Percentiles rank a stretch among this genome's conserved stretches.
These are phyloP conservation scores for Varroa destructor DNA, from an alignment of 1,140 invertebrate species.

Conservation along the genomic window DNA sequence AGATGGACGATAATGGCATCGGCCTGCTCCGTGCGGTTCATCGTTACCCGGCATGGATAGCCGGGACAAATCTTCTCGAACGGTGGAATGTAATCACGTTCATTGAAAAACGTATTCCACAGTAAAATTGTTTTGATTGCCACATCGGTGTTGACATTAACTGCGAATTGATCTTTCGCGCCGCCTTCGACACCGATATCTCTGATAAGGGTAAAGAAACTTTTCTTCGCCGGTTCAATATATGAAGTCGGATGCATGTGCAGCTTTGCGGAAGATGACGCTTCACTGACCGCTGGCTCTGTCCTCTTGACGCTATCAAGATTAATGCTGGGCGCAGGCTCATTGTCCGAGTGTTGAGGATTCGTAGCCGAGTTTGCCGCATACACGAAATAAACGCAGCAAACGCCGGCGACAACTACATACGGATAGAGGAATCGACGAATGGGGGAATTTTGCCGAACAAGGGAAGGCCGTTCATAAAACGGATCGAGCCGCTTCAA, in stretches of 20 bases:
- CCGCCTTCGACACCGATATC: neutral
- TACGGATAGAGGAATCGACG: too few species aligned
- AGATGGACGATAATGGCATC: slow-evolving; percentile 36
- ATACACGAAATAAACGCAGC: too few species aligned
- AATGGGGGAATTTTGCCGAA: neutral
- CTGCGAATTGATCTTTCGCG: neutral
- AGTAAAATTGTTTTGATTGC: neutral
- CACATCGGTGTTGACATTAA: neutral
- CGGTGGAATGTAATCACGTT: slow-evolving; percentile 29
- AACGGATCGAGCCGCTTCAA: neutral
- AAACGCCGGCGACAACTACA: too few species aligned
- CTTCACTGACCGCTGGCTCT: too few species aligned
- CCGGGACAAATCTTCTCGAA: slow-evolving; percentile 32
- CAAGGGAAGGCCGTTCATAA: neutral
- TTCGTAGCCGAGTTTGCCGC: too few species aligned
- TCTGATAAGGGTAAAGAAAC: neutral
- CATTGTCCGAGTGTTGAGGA: too few species aligned
- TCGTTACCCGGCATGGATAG: slow-evolving; percentile 35
- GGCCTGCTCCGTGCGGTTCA: slow-evolving; percentile 32
- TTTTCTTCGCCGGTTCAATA: neutral
- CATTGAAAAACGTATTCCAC: slow-evolving; percentile 30
- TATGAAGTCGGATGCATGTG: too few species aligned
- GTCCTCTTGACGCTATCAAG: too few species aligned
- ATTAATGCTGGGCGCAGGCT: too few species aligned
- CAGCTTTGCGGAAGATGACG: too few species aligned